Evolutionary conservation across 2,113 vertebrate genomes (phyloP).

Genomic region (Calidris pygmaea): DNA sequence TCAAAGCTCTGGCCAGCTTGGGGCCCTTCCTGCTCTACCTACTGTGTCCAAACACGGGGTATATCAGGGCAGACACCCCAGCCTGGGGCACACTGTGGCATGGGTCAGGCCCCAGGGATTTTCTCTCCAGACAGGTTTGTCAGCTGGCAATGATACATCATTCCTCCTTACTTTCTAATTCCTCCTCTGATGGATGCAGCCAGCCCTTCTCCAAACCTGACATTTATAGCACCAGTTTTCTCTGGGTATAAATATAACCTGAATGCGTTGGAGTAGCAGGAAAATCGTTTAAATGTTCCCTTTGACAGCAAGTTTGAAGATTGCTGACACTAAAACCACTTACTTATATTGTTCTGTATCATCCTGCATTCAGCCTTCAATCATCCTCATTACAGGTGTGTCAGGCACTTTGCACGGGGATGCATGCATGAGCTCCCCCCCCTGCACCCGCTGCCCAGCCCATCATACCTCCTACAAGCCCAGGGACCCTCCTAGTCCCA

Average conservation of each 20-base stretch:
- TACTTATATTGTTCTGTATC: constrained; percentile 65
- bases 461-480: not conserved
- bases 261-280: constrained; percentile 63
- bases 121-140: constrained; percentile 5
- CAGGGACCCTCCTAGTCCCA: not conserved
- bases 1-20: not conserved
- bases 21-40: not conserved
- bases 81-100: not conserved
- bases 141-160: constrained; percentile 30
- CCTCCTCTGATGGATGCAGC: constrained; percentile 60
- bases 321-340: constrained; percentile 73
- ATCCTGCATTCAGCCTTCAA: constrained; percentile 58
- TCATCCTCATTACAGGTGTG: constrained; percentile 51
- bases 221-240: constrained; percentile 67
- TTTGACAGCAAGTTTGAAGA: constrained; percentile 71
- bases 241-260: constrained; percentile 69
- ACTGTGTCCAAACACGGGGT: too few relatives aligned
- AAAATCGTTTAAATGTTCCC: constrained; percentile 73
- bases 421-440: not conserved
- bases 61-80: not conserved
- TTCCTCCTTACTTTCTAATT: constrained; percentile 51
- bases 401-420: not conserved
- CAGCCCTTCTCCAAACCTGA: constrained; percentile 63
- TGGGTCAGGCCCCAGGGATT: not conserved
- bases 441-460: not conserved